These are phyloP conservation scores for Eutrigla gurnardus DNA, from an alignment of 2,797 vertebrate genomes.

Conservation along the genomic window DNA sequence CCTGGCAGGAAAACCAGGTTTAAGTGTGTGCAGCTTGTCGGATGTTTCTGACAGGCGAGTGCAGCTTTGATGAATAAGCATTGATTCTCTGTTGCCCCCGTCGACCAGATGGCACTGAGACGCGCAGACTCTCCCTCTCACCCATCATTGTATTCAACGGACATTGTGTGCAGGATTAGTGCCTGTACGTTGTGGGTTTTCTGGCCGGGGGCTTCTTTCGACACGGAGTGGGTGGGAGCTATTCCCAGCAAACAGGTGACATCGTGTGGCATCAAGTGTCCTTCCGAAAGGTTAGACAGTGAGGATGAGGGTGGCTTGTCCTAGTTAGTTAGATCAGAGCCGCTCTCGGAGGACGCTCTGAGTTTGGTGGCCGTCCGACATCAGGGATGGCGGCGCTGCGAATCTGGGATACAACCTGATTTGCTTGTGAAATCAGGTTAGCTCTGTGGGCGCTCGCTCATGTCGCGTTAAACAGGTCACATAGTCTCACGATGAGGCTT, in stretches of 20 bases:
- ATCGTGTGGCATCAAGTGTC: conserved; percentile 70
- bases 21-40: conserved; percentile 35
- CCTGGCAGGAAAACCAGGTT: conserved; percentile 15
- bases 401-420: conserved; percentile 72
- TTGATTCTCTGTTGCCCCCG: conserved; percentile 23
- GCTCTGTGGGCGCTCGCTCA: conserved; percentile 34
- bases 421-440: conserved; percentile 76
- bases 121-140: conserved; percentile 25
- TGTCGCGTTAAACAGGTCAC: conserved; percentile 57
- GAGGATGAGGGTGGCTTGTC: conserved; percentile 50
- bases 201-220: conserved; percentile 31
- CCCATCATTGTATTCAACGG: conserved; percentile 56
- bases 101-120: conserved; percentile 67
- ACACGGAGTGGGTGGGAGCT: conserved; percentile 44
- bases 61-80: conserved; percentile 30
- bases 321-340: conserved; percentile 65
- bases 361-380: conserved; percentile 55
- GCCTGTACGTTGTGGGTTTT: conserved; percentile 37
- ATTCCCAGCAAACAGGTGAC: conserved; percentile 73
- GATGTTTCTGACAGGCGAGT: conserved; percentile 63
- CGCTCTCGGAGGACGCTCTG: conserved; percentile 59
- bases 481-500: conserved; percentile 7
- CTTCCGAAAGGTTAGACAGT: conserved; percentile 57
- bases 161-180: conserved; percentile 61
- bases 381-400: conserved; percentile 35